phyloP scores from a whole-genome alignment of 1,140 invertebrate species.

The Tetragonula clypearis region DNA sequence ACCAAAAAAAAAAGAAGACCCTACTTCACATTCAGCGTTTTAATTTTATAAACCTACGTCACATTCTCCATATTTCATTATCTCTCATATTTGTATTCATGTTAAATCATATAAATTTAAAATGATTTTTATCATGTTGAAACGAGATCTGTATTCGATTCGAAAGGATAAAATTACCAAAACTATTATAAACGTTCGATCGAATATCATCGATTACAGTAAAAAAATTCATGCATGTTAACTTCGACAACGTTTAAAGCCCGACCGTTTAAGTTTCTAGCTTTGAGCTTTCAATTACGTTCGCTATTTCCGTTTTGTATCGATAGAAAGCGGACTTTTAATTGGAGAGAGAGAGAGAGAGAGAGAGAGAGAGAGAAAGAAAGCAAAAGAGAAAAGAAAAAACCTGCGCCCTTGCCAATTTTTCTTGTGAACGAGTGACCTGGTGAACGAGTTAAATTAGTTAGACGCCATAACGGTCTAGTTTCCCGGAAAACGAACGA shows the following conservation, averaged over 20 bases:
- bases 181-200: not conserved
- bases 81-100: not conserved
- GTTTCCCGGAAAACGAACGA: conserved; percentile 12
- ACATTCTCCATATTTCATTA: not conserved
- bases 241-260: not conserved
- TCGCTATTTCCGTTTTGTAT: not conserved
- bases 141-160: not conserved
- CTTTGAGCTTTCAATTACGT: conserved; percentile 1
- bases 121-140: not conserved
- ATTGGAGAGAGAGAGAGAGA: not conserved
- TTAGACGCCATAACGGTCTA: conserved; percentile 25
- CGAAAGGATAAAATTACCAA: not conserved
- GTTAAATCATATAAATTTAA: not conserved
- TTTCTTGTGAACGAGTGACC: not conserved
- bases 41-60: not conserved
- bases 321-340: not conserved
- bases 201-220: not conserved
- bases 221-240: not conserved
- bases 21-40: not conserved
- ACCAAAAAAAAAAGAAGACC: not conserved
- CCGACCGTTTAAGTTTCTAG: not conserved
- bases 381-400: not conserved
- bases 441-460: conserved; percentile 23
- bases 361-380: too few relatives aligned
- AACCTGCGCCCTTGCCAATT: conserved; percentile 6